Evolutionary conservation across 2,113 vertebrate genomes (phyloP).

Genomic region (Silurus glanis): DNA sequence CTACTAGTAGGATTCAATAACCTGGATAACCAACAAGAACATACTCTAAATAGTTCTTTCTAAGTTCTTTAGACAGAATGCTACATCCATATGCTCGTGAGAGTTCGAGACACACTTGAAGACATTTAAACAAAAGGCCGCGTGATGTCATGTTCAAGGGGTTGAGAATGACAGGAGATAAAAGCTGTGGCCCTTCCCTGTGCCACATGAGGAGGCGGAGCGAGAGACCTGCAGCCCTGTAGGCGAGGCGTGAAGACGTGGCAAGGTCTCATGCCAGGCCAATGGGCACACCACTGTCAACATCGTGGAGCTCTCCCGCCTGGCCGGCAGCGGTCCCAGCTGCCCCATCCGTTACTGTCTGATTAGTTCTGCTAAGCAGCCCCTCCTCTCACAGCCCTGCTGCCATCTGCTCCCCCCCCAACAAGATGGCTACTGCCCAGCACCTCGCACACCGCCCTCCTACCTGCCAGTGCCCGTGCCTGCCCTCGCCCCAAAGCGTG

Average conservation of each 20-base stretch:
- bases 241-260: conserved; percentile 76
- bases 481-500: conserved; percentile 78
- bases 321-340: conserved; percentile 97
- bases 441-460: conserved; percentile 74
- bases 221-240: conserved; percentile 64
- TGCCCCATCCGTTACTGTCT: conserved; percentile 99
- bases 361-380: conserved; percentile 99
- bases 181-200: conserved; percentile 36
- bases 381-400: conserved; percentile 98
- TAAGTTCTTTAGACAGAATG: neutral
- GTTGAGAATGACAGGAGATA: conserved; percentile 34
- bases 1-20: neutral
- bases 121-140: conserved; percentile 7
- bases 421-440: conserved; percentile 98
- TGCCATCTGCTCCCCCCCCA: conserved; percentile 98
- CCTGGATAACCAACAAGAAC: neutral
- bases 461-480: conserved; percentile 73
- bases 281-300: conserved; percentile 95
- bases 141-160: neutral
- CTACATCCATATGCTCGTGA: neutral
- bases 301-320: conserved; percentile 85
- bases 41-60: neutral
- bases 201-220: conserved; percentile 53
- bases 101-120: conserved; percentile 3
- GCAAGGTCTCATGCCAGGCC: conserved; percentile 88